Evolutionary conservation across 1,140 invertebrate genomes (phyloP), one percentile per base, ranked within the genome.

Genomic region (Drosophila trapezifrons): DNA sequence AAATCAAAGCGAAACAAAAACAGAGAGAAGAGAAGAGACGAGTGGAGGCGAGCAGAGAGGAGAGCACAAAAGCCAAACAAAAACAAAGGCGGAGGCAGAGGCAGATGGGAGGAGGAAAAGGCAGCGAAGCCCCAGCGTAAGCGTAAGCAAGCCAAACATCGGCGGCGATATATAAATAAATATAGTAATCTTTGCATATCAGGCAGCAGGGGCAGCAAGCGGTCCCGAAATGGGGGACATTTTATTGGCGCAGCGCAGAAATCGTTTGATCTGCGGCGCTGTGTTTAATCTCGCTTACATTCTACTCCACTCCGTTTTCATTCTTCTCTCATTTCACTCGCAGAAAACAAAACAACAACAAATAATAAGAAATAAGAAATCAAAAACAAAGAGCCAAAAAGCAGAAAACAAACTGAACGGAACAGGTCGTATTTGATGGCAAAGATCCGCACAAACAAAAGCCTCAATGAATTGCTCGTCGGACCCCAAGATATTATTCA

Each of bases 191-290:
- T 87, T 87, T 89, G 85, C 84, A 89, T 87, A 87, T 87, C 84
- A 84, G 84, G 46, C 78, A 86, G 62, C 81, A 63, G 47, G 45
- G 17, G 52, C 58, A 63, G 60, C 54, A 52, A 43, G 51, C 80
- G 69, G 80, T 49, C 72, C 71, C 62, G 65, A 67, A 65, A 60
- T 74, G 73, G 84, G 84, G 83, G 84, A 89, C 84, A 89, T 80
- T 89, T 89, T 83, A 87, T 87, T 87, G 77, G 84, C 84, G 75
- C 82, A 85, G 60, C 84, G 75, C 82, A 85, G 60, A 85, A 85
- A 81, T 85, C 82, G 74, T 87, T 87, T 87, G 83, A 87, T 87
- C 79, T 87, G 81, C 78, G 66, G 78, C 64, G 67, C 49, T 71
- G 51, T 56, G 52, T 57, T 71, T 40, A 47, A 71, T 71, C 51